These are phyloP conservation scores for Albula goreensis DNA, from an alignment of 2,113 vertebrate species.

Conservation along the genomic window DNA sequence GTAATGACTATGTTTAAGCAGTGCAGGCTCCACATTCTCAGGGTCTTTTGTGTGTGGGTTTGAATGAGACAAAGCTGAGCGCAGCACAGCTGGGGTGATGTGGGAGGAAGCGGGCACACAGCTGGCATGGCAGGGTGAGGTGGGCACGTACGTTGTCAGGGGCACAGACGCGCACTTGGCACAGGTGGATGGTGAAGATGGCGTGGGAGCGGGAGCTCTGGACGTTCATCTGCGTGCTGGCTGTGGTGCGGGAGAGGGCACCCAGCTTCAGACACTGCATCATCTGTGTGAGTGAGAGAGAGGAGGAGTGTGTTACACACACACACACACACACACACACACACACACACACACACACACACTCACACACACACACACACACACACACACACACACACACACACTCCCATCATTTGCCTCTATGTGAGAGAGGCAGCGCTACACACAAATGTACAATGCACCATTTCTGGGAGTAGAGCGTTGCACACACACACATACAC, in stretches of 20 bases:
- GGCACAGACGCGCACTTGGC: constrained; percentile 88
- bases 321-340: background rate
- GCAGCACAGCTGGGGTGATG: too few species aligned
- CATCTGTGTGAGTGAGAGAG: constrained; percentile 77
- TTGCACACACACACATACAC: background rate
- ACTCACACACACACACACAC: background rate
- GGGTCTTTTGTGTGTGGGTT: background rate
- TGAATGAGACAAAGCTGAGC: background rate
- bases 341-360: constrained; percentile 7
- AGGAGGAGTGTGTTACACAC: background rate
- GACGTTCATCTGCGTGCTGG: constrained; percentile 98
- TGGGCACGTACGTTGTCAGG: constrained; percentile 75
- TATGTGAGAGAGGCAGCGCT: background rate
- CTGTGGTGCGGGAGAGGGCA: constrained; percentile 90
- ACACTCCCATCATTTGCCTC: background rate
- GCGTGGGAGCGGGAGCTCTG: constrained; percentile 97
- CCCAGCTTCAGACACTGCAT: constrained; percentile 95
- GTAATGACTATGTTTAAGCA: too few species aligned
- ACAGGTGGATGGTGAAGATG: constrained; percentile 94
- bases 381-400: constrained; percentile 1
- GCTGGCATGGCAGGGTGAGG: too few species aligned
- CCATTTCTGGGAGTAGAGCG: too few species aligned
- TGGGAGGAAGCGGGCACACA: too few species aligned
- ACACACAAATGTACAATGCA: background rate
- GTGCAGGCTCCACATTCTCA: too few species aligned